phyloP scores from a whole-genome alignment of 2,797 vertebrate genomes.

The Microctenopoma steveboyesi region DNA sequence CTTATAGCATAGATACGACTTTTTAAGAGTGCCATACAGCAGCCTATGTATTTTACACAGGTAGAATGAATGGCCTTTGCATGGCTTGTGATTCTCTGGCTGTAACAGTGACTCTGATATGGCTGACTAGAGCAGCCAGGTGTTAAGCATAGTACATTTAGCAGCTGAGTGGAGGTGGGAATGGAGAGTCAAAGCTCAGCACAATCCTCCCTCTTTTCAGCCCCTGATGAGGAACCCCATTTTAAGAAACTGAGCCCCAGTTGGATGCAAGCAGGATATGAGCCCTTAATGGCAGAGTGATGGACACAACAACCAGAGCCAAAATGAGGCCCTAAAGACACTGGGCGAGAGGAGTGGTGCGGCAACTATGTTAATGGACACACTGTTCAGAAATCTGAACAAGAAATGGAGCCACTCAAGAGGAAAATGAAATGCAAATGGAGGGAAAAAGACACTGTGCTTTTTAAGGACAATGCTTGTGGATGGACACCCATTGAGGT shows the following conservation, averaged over 20 bases:
- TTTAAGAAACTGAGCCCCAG: conserved; percentile 97
- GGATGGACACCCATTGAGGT: conserved; percentile 50
- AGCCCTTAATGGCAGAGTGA: conserved; percentile 76
- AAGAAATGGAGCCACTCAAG: conserved; percentile 67
- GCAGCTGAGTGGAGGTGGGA: conserved; percentile 65
- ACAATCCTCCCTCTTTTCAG: conserved; percentile 98
- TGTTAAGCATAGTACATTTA: conserved; percentile 47
- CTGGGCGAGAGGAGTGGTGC: conserved; percentile 62
- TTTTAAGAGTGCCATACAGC: conserved; percentile 16
- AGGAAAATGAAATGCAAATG: conserved; percentile 71
- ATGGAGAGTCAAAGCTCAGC: conserved; percentile 92
- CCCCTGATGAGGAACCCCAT: conserved; percentile 97
- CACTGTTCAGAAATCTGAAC: conserved; percentile 64
- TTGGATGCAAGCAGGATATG: conserved; percentile 83
- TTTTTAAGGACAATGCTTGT: conserved; percentile 40
- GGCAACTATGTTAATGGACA: conserved; percentile 65
- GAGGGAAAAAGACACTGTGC: conserved; percentile 32
- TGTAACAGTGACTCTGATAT: conserved; percentile 42
- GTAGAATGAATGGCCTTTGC: conserved; percentile 47
- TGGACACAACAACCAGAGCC: conserved; percentile 67
- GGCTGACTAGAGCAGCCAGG: conserved; percentile 44
- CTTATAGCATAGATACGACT: conserved; percentile 13
- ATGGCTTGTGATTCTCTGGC: conserved; percentile 61
- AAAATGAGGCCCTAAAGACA: conserved; percentile 70
- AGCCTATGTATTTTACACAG: conserved; percentile 32